Percentiles rank a stretch among this genome's conserved stretches.
phyloP scores from a whole-genome alignment of 2,113 vertebrate genomes.

The Megaceryle torquata region DNA sequence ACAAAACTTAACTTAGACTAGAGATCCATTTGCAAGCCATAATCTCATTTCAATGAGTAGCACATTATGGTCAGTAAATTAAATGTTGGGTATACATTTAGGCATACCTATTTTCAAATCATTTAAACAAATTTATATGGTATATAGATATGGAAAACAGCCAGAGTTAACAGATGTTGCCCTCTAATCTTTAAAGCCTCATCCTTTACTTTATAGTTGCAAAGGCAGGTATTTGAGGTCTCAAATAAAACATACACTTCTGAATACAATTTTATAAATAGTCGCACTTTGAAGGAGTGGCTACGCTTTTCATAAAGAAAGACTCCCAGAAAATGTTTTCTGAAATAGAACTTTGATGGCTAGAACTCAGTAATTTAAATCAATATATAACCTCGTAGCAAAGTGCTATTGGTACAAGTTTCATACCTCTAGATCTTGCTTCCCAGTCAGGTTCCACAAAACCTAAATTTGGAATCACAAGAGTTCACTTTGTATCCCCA shows the following conservation, averaged over 20 bases:
- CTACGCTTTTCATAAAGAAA: neutral
- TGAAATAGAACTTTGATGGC: neutral
- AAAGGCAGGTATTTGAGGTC: slow-evolving; percentile 18
- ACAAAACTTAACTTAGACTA: slow-evolving; percentile 75
- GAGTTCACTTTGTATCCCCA: neutral
- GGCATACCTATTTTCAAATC: neutral
- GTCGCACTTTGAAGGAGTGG: neutral
- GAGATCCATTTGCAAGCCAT: slow-evolving; percentile 76
- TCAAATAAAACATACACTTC: neutral
- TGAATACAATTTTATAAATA: neutral
- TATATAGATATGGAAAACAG: slow-evolving; percentile 19
- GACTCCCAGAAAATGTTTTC: neutral
- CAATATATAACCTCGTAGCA: neutral
- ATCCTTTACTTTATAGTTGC: slow-evolving; percentile 8
- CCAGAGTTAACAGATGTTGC: slow-evolving; percentile 46
- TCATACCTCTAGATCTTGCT: neutral
- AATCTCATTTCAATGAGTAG: slow-evolving; percentile 1
- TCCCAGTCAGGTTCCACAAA: neutral
- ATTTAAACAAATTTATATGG: slow-evolving; percentile 46
- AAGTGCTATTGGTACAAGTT: neutral
- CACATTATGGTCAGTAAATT: slow-evolving; percentile 47
- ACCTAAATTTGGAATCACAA: neutral
- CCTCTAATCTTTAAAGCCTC: slow-evolving; percentile 47
- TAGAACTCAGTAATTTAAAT: neutral
- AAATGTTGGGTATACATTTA: slow-evolving; percentile 8